These are phyloP conservation scores for Heliconius nattereri DNA, from an alignment of 1,140 invertebrate species.

Conservation along the genomic window DNA sequence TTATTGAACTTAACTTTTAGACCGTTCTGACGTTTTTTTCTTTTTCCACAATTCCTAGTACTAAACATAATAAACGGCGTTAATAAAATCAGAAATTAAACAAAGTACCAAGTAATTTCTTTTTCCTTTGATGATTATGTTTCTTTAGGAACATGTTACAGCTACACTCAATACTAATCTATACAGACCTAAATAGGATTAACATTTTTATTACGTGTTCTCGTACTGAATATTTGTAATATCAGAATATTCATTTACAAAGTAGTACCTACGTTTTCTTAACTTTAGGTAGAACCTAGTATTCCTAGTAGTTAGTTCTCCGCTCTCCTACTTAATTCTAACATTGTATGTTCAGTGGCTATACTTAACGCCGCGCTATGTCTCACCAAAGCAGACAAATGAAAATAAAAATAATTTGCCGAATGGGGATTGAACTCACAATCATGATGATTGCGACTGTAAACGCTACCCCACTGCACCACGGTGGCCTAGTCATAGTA, in stretches of 20 bases:
- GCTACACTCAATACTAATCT: neutral
- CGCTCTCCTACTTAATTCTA: too few species aligned
- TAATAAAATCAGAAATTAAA: neutral
- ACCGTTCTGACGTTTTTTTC: too few species aligned
- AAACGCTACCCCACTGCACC: too few species aligned
- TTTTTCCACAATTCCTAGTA: neutral
- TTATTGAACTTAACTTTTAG: neutral
- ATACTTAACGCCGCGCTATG: too few species aligned
- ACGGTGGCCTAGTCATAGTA: neutral
- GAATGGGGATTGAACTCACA: too few species aligned
- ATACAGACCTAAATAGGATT: neutral
- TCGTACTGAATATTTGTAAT: neutral
- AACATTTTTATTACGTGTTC: neutral
- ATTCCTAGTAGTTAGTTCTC: too few species aligned
- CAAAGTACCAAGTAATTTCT: neutral
- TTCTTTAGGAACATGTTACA: neutral
- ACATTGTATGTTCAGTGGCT: too few species aligned
- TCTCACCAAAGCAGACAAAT: too few species aligned
- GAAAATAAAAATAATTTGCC: too few species aligned
- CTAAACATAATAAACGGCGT: neutral
- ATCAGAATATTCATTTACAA: neutral
- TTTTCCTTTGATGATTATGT: slow-evolving; percentile 1
- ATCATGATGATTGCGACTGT: too few species aligned
- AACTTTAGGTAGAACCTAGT: too few species aligned
- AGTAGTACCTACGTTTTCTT: neutral